Conservation (phyloP, 2,113 vertebrate species). For the Sturnira hondurensis region DNA sequence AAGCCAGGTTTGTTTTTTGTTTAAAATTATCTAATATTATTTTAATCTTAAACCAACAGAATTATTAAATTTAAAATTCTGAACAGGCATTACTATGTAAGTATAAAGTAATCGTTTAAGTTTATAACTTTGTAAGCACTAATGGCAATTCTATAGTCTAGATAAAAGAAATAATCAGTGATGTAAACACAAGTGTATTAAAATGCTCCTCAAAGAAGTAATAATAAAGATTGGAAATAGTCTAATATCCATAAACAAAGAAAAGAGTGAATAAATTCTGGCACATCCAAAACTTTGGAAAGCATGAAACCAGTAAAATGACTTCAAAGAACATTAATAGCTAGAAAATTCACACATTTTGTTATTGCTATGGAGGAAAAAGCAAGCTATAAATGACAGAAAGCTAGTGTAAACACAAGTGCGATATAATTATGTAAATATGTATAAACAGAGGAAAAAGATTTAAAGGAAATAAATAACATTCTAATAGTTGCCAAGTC, state of each 20-base stretch:
- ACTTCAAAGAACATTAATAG: not conserved
- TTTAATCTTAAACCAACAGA: not conserved
- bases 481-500: not conserved
- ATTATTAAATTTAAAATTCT: not conserved
- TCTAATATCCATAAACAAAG: not conserved
- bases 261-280: not conserved
- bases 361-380: not conserved
- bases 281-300: not conserved
- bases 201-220: not conserved
- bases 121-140: not conserved
- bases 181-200: not conserved
- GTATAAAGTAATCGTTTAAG: not conserved
- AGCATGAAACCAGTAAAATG: not conserved
- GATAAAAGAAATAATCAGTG: not conserved
- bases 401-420: not conserved
- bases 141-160: not conserved
- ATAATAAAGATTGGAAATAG: not conserved
- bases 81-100: not conserved
- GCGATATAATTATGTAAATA: not conserved
- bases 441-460: not conserved
- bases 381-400: not conserved
- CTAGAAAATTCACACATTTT: not conserved
- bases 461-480: not conserved
- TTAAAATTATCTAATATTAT: not conserved
- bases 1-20: not conserved